Conservation (phyloP, 64 coral and sea anemone species). For the Stylophora pistillata region DNA sequence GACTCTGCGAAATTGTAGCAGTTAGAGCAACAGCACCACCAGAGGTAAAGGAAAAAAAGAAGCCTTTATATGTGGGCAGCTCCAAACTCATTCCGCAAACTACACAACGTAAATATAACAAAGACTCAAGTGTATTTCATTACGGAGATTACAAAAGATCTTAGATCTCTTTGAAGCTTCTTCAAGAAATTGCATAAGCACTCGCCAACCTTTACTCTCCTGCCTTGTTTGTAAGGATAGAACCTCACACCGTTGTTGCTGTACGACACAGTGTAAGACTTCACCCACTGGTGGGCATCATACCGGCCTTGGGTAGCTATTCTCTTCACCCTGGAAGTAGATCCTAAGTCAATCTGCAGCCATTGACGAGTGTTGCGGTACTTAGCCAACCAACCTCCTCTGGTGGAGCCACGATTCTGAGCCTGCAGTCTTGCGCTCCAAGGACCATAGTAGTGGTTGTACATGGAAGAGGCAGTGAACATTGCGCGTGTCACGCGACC, state of each 20-base stretch:
- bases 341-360: constrained; percentile 52
- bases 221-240: constrained; percentile 14
- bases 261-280: constrained; percentile 44
- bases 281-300: constrained; percentile 65
- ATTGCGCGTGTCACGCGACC: constrained; percentile 50
- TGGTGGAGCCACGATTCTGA: constrained; percentile 50
- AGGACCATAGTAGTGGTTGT: constrained; percentile 72
- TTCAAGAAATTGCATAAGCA: too few relatives aligned
- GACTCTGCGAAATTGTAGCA: too few relatives aligned
- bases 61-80: too few relatives aligned
- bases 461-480: constrained; percentile 80
- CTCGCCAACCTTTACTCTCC: constrained; percentile 4
- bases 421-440: constrained; percentile 77
- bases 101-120: too few relatives aligned
- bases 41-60: too few relatives aligned
- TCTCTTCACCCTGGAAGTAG: constrained; percentile 16
- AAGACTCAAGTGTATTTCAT: too few relatives aligned
- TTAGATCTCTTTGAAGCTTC: too few relatives aligned
- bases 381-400: constrained; percentile 54
- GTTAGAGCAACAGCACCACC: too few relatives aligned
- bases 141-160: too few relatives aligned
- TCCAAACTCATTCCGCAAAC: too few relatives aligned
- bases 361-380: constrained; percentile 34
- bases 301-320: constrained; percentile 67
- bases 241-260: constrained; percentile 50